Conservation (phyloP, 1,140 invertebrate species). For the Dufourea novaeangliae region DNA sequence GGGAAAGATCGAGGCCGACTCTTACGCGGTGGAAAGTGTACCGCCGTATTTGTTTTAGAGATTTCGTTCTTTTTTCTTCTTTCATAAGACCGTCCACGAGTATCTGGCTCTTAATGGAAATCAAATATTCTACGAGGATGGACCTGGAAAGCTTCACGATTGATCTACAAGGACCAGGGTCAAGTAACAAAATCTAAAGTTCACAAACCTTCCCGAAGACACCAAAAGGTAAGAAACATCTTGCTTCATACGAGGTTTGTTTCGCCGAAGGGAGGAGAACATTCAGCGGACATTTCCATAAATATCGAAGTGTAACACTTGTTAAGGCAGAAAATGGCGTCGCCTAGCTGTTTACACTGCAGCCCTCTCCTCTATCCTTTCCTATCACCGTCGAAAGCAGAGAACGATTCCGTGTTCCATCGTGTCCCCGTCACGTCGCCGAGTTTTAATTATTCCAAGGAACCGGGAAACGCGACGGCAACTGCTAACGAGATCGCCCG, state of each 20-base stretch:
- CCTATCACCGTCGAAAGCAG: not conserved
- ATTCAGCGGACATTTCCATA: not conserved
- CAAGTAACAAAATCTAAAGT: too few species aligned
- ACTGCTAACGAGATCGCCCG: slow-evolving; percentile 43
- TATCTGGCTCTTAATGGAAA: too few species aligned
- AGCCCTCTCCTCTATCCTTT: not conserved
- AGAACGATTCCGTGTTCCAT: slow-evolving; percentile 18
- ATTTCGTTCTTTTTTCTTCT: not conserved
- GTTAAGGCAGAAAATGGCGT: not conserved
- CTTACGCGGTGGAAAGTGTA: not conserved
- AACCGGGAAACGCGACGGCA: slow-evolving; percentile 12
- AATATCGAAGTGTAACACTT: not conserved
- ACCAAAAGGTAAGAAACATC: too few species aligned
- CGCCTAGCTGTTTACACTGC: not conserved
- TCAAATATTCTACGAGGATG: too few species aligned
- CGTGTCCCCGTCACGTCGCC: slow-evolving; percentile 25
- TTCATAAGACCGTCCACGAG: too few species aligned
- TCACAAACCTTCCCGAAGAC: too few species aligned
- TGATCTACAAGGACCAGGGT: too few species aligned
- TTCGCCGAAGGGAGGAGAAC: too few species aligned
- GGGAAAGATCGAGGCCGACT: not conserved
- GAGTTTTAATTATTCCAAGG: slow-evolving; percentile 47
- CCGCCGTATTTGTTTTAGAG: not conserved
- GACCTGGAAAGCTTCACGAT: too few species aligned
- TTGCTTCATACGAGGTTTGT: too few species aligned